Evolutionary conservation across 2,888 invertebrate species (phyloP), one percentile per base, ranked within the genome.

Genomic region (Platycheirus albimanus): DNA sequence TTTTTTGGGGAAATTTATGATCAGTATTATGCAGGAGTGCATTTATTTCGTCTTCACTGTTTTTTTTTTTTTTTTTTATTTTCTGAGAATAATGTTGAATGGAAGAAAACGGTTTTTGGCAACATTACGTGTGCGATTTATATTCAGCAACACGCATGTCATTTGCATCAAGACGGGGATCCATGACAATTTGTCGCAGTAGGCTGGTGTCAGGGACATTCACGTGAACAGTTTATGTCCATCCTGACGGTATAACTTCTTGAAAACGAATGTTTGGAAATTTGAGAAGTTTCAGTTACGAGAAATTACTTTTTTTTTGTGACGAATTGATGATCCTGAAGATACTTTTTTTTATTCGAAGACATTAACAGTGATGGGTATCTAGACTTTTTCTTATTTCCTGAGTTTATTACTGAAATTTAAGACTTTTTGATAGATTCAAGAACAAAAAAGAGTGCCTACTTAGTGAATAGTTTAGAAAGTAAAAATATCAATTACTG

Each of bases 1-100:
- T 58, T 33, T 15, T 45, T 45, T 33, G 17, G 33, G 13, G 30
- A 69, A 74, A 81, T 78, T 83, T 83, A 83, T 64, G 72, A 74
- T 78, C 77, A 15, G 69, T 74, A 72, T 74, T 51, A n/a, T n/a
- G n/a, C n/a, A n/a, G 72, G 8, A 67, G 30, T 56, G 33, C 69
- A 63, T 69, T 41, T 74, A 15, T 56, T 20, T 43, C 47, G 17
- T 69, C 66, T 66, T n/a, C n/a, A n/a, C n/a, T n/a, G n/a, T 28
- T 56, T 17, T 58, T 30, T 11, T 41, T 43, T 10, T n/a, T n/a
- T 47, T 19, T 28, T 49, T 41, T 30, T 20, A 7, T 28, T 33
- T n/a, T n/a, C n/a, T 17, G 10, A 11, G 17, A 15, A 30, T n/a
- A n/a, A n/a, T n/a, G n/a, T n/a, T n/a, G n/a, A n/a, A n/a, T n/a